Evolutionary conservation across 2,113 vertebrate species (phyloP), one percentile per base, ranked within the genome.

Genomic region (Rana temporaria): DNA sequence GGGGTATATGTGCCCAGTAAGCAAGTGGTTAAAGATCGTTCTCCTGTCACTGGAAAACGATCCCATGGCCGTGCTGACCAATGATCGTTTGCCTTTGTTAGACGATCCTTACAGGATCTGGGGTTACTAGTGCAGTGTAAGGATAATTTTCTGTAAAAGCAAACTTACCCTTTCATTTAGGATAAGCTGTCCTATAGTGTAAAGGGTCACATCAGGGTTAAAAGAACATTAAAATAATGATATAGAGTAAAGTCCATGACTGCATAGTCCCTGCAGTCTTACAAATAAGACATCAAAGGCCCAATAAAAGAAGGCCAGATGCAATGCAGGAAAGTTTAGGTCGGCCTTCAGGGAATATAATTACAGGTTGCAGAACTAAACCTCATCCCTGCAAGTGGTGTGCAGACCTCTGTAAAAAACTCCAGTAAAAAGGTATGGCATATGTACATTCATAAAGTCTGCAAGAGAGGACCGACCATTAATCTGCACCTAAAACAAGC

Each of bases 231-330:
- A 42, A 42, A 42, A 42, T 30, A 42, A 42, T 42, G 38, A 42
- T 42, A 42, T 42, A 42, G 38, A 30, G 26, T 5, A 42, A 9
- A 1, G 5, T 42, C 38, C 9, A 42, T 42, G 22, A 22, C 38
- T 52, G 14, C 15, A 69, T 52, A 69, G n/a, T 52, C 52, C 52
- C 17, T 70, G 42, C 24, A 71, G 1, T 24, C 20, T 26, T 71
- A 71, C 42, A 71, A 71, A 55, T 70, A 80, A 69, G n/a, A 80
- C 78, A 70, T 80, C 78, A 80, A 80, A 80, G 42, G 66, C 20
- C 20, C 32, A 70, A 80, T 80, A 80, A 69, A 70, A 69, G 30
- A 3, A 8, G 16, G 9, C 78, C 66, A 80, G 65, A 80, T 70
- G 65, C 67, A 38, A 19, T n/a, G 32, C 34, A 60, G 32, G 67